Percentiles rank a stretch among this genome's conserved stretches.
phyloP scores from a whole-genome alignment of 2,797 vertebrate genomes.

The Cryptoprocta ferox region DNA sequence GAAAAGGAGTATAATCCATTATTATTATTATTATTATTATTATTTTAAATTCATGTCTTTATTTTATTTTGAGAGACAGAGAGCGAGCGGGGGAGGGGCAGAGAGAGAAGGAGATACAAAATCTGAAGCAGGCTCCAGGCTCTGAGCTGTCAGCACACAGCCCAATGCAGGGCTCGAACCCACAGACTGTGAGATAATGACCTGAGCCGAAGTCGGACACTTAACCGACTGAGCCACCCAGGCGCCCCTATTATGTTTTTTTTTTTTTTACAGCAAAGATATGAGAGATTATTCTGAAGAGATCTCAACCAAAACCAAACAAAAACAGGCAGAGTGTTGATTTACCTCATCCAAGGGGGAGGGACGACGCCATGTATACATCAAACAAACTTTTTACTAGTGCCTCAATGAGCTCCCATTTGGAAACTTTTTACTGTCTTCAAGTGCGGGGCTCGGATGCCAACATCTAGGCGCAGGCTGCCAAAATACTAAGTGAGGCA shows the following conservation, averaged over 20 bases:
- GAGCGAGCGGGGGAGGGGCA: no score
- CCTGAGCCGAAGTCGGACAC: no score
- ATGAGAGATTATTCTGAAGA: neutral
- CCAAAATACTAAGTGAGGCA: constrained; percentile 46
- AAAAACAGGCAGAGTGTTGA: neutral
- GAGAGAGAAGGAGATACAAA: no score
- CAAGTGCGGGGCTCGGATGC: neutral
- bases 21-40: neutral
- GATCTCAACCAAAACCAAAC: neutral
- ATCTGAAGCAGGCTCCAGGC: no score
- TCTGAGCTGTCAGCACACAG: no score
- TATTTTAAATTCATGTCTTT: no score
- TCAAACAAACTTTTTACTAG: constrained; percentile 31
- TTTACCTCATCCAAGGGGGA: neutral
- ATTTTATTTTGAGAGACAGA: no score
- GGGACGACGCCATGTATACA: neutral
- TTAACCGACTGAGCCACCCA: no score
- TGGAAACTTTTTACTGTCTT: constrained; percentile 29
- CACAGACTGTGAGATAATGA: no score
- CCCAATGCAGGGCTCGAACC: no score
- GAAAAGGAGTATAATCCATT: neutral
- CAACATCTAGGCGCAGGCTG: constrained; percentile 32
- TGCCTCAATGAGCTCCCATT: neutral
- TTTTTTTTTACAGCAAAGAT: neutral
- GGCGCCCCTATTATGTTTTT: neutral